phyloP scores from a whole-genome alignment of 2,113 vertebrate genomes.

The Lophius piscatorius region DNA sequence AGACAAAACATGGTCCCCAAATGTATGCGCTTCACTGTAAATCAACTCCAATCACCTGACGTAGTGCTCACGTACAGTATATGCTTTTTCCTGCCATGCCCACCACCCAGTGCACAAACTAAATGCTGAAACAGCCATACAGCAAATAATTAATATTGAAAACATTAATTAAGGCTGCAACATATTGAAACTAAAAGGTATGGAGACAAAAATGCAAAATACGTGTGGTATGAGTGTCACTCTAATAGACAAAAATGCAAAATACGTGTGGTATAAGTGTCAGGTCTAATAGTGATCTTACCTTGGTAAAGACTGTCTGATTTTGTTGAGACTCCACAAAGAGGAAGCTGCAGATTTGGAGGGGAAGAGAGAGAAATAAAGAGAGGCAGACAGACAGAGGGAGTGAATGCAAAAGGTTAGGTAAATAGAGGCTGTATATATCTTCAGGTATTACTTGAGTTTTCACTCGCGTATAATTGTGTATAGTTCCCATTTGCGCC shows the following conservation, averaged over 20 bases:
- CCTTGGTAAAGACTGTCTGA: conserved; percentile 29
- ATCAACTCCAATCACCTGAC: too few species aligned
- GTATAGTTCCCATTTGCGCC: background rate
- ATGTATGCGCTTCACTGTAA: too few species aligned
- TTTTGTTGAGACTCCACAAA: conserved; percentile 14
- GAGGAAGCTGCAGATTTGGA: conserved; percentile 15
- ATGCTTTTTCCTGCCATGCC: too few species aligned
- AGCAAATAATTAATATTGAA: too few species aligned
- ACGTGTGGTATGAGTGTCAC: background rate
- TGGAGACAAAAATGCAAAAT: background rate
- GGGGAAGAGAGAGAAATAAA: background rate
- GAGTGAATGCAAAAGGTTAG: too few species aligned
- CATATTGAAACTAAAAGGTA: background rate
- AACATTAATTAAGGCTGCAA: too few species aligned
- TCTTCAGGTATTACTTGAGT: background rate
- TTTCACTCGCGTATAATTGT: background rate
- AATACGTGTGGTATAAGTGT: background rate
- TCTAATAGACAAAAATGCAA: background rate
- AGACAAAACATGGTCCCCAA: too few species aligned
- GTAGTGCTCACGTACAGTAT: too few species aligned
- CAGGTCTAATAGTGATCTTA: conserved; percentile 15
- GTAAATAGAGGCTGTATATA: background rate
- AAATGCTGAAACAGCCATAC: too few species aligned
- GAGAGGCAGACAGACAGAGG: background rate
- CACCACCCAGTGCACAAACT: too few species aligned